These are phyloP conservation scores for Petrosia ficiformis DNA, from an alignment of 37 sponge, comb jelly and placozoan genomes.

Conservation along the genomic window DNA sequence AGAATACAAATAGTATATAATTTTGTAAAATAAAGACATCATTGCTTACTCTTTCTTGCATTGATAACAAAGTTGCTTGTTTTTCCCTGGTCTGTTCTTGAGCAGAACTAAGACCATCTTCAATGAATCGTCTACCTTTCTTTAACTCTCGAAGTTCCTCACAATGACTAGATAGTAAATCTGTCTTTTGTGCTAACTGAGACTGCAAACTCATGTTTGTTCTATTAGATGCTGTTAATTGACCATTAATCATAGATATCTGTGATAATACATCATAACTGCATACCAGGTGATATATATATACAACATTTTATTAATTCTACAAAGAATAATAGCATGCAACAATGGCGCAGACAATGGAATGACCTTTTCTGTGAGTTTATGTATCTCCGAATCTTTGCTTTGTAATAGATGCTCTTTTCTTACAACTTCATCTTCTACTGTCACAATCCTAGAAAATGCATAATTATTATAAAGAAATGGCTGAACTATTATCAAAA, in stretches of 20 bases:
- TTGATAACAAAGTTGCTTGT: background rate
- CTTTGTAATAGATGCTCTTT: background rate
- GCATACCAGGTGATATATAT: too few species aligned
- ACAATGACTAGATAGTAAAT: background rate
- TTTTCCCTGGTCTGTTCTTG: background rate
- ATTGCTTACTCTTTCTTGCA: background rate
- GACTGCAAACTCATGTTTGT: background rate
- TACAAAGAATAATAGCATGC: background rate
- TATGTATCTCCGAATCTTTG: background rate
- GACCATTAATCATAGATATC: background rate
- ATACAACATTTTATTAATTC: background rate
- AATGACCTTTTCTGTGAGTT: background rate
- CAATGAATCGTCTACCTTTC: background rate
- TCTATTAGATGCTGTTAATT: background rate
- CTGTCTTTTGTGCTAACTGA: background rate
- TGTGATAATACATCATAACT: too few species aligned
- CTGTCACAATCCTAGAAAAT: background rate
- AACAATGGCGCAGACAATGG: background rate
- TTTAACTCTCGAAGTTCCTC: background rate
- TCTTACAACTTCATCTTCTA: background rate
- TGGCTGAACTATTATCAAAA: background rate
- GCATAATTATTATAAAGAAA: background rate
- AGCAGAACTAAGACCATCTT: background rate
- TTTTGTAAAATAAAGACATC: background rate
- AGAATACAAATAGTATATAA: background rate